Percentiles rank a stretch among this genome's conserved stretches.
These are phyloP conservation scores for Dipodomys stephensi DNA, from an alignment of 2,113 vertebrate species.

Conservation along the genomic window DNA sequence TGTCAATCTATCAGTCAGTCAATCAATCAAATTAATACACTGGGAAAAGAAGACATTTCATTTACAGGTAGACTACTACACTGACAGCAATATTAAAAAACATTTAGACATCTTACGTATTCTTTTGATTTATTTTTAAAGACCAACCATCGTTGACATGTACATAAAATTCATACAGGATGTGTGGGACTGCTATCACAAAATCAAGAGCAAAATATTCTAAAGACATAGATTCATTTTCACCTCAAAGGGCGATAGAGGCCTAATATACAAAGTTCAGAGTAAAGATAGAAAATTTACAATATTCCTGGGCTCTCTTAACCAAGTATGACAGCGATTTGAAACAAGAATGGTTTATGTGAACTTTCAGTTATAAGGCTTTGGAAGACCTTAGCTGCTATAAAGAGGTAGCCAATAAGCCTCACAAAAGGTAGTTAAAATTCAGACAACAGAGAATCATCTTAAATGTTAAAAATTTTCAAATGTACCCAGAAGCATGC, in stretches of 20 bases:
- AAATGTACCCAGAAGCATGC: slow-evolving; percentile 81
- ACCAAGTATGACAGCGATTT: slow-evolving; percentile 72
- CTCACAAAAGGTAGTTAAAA: slow-evolving; percentile 80
- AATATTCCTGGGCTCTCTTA: slow-evolving; percentile 78
- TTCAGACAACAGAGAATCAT: slow-evolving; percentile 78
- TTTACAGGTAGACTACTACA: slow-evolving; percentile 79
- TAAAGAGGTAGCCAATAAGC: slow-evolving; percentile 73
- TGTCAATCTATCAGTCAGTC: slow-evolving; percentile 78
- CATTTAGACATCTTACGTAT: slow-evolving; percentile 82
- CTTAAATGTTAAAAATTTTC: slow-evolving; percentile 77
- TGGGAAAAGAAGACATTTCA: slow-evolving; percentile 80
- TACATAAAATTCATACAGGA: slow-evolving; percentile 82
- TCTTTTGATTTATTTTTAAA: slow-evolving; percentile 82
- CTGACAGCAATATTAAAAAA: slow-evolving; percentile 82
- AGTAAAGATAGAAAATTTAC: slow-evolving; percentile 80
- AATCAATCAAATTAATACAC: slow-evolving; percentile 81
- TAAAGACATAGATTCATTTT: slow-evolving; percentile 79
- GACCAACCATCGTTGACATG: slow-evolving; percentile 80
- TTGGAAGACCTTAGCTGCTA: slow-evolving; percentile 71
- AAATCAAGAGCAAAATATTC: slow-evolving; percentile 75
- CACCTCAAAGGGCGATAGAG: slow-evolving; percentile 71
- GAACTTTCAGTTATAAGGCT: slow-evolving; percentile 77
- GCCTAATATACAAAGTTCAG: slow-evolving; percentile 79
- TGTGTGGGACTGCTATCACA: slow-evolving; percentile 76
- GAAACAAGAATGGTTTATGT: slow-evolving; percentile 71